Conservation (phyloP, 1,140 invertebrate species). For the Sinella curviseta region DNA sequence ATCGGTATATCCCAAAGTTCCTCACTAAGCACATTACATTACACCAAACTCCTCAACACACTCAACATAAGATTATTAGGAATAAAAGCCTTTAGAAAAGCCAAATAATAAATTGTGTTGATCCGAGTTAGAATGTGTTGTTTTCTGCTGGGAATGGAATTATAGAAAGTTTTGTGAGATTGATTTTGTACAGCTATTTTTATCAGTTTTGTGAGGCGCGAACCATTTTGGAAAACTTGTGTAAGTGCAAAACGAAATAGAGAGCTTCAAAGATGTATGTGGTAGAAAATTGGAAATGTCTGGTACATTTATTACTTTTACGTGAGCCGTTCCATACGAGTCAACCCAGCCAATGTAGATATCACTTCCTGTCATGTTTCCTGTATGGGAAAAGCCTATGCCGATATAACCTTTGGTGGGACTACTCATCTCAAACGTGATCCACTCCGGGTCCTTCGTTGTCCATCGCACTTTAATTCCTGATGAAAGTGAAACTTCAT, state of each 20-base stretch:
- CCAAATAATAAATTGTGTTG: too few relatives aligned
- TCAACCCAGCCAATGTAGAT: conserved; percentile 80
- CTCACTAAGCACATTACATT: neutral
- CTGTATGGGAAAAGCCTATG: conserved; percentile 70
- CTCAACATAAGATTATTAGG: too few relatives aligned
- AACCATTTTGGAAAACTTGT: too few relatives aligned
- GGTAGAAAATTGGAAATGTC: neutral
- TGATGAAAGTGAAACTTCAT: neutral
- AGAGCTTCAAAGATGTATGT: neutral
- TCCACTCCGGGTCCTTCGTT: conserved; percentile 19
- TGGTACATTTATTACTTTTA: conserved; percentile 62
- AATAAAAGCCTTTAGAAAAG: too few relatives aligned
- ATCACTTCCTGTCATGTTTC: conserved; percentile 73
- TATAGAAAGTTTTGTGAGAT: too few relatives aligned
- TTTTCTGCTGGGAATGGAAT: too few relatives aligned
- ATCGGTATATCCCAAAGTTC: neutral
- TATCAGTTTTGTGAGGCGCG: neutral
- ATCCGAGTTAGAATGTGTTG: too few relatives aligned
- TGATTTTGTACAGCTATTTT: too few relatives aligned
- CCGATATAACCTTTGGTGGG: conserved; percentile 70
- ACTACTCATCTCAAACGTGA: conserved; percentile 53
- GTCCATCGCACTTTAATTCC: conserved; percentile 35
- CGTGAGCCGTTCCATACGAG: conserved; percentile 62
- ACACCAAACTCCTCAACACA: too few relatives aligned
- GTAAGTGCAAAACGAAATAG: neutral